A percentile compares a stretch with the other conserved stretches of the same genome.
phyloP scores from a whole-genome alignment of 2,113 vertebrate genomes.

The Cyprinus carpio region DNA sequence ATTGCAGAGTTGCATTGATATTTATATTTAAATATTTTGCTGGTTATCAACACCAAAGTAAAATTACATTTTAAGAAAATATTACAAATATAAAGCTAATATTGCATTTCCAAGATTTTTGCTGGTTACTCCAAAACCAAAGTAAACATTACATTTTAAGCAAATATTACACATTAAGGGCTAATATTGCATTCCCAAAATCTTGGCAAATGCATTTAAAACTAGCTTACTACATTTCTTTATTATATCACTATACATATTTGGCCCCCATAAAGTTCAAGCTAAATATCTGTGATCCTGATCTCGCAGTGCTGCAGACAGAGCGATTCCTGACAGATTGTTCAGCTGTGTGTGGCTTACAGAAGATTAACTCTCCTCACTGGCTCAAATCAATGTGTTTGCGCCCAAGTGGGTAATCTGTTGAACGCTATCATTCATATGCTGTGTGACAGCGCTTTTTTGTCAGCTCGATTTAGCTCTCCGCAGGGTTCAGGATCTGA shows the following conservation, averaged over 20 bases:
- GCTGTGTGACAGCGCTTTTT: slow-evolving; percentile 26
- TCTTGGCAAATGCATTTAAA: not conserved
- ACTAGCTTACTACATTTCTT: not conserved
- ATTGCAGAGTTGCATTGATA: no score
- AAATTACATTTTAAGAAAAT: not conserved
- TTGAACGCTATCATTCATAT: slow-evolving; percentile 45
- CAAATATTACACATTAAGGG: not conserved
- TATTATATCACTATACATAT: not conserved
- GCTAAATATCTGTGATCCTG: not conserved
- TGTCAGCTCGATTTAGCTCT: slow-evolving; percentile 32
- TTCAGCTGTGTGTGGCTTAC: slow-evolving; percentile 30
- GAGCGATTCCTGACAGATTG: slow-evolving; percentile 46
- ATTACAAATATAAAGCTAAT: not conserved
- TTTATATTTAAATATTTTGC: no score
- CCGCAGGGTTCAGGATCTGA: slow-evolving; percentile 8
- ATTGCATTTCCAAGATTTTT: not conserved
- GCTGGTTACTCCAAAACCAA: not conserved
- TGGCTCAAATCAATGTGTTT: slow-evolving; percentile 48
- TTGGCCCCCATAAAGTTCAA: not conserved
- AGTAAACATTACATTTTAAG: not conserved
- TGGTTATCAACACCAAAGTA: not conserved
- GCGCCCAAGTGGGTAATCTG: slow-evolving; percentile 37
- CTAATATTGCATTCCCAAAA: not conserved
- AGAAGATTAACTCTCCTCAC: slow-evolving; percentile 52
- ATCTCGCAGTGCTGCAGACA: not conserved